Evolutionary conservation across 1,140 invertebrate genomes (phyloP).

Genomic region (Calephelis nemesis): DNA sequence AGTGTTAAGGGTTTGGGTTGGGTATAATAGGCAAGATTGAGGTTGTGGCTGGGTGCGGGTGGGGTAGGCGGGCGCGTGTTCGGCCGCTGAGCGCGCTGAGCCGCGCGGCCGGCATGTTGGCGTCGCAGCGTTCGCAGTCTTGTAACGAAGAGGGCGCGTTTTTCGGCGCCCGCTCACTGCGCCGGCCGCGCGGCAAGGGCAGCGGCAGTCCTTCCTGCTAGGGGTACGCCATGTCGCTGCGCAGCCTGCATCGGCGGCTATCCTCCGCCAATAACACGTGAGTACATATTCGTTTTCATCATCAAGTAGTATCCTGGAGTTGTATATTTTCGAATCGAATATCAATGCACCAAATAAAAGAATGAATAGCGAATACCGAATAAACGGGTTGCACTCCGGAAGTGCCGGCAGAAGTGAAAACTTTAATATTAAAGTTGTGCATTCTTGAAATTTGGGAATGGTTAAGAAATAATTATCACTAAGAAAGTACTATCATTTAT

Average conservation of each 20-base stretch:
- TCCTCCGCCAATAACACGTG: constrained; percentile 75
- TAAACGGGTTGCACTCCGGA: no score
- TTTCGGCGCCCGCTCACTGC: constrained; percentile 75
- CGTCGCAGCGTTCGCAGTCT: constrained; percentile 73
- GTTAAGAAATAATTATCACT: no score
- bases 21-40: constrained; percentile 62
- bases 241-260: constrained; percentile 77
- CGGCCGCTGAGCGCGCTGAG: constrained; percentile 58
- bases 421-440: no score
- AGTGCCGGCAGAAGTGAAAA: no score
- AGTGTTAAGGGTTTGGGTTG: constrained; percentile 26
- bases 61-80: constrained; percentile 70
- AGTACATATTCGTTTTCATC: constrained; percentile 34
- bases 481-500: no score
- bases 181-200: constrained; percentile 72
- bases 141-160: constrained; percentile 79
- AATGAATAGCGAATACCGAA: no score
- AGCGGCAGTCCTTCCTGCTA: constrained; percentile 75
- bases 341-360: no score
- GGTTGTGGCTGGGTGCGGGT: constrained; percentile 68
- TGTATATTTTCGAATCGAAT: no score
- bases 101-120: constrained; percentile 66
- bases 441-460: no score
- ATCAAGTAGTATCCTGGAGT: background rate
- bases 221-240: constrained; percentile 80